Conservation (phyloP, 2,888 invertebrate species). For the Melipona bicolor region DNA sequence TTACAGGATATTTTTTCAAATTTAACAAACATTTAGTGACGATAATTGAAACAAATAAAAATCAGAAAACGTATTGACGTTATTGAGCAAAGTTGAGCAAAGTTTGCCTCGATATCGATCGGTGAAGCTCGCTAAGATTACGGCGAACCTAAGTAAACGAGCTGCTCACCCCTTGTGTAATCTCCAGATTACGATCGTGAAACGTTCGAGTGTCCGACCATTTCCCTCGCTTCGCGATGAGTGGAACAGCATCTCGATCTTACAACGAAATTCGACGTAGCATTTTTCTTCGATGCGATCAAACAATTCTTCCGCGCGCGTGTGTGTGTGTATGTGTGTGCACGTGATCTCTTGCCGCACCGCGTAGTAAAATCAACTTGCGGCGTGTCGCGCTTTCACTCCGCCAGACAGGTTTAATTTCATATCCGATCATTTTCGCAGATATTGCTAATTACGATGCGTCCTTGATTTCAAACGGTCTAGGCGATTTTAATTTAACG, state of each 20-base stretch:
- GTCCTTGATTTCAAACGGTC: constrained; percentile 4
- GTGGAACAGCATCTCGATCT: background rate
- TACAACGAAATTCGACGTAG: background rate
- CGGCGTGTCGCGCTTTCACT: constrained; percentile 57
- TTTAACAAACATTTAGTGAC: no score
- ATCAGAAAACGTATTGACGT: background rate
- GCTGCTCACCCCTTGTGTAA: constrained; percentile 60
- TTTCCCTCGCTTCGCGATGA: background rate
- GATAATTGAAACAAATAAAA: background rate
- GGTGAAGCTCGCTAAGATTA: constrained; percentile 69
- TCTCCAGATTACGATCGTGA: constrained; percentile 36
- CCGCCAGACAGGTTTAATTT: constrained; percentile 53
- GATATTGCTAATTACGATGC: constrained; percentile 53
- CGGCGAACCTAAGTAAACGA: constrained; percentile 57
- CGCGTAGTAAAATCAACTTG: constrained; percentile 4
- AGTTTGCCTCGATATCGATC: constrained; percentile 72
- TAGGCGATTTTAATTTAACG: constrained; percentile 14
- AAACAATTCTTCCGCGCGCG: no score
- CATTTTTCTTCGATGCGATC: background rate
- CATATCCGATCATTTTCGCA: constrained; percentile 46
- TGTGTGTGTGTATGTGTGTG: no score
- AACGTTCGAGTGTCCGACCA: constrained; percentile 2
- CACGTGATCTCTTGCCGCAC: background rate
- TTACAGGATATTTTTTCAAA: no score
- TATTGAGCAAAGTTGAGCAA: background rate